A percentile compares a stretch with the other conserved stretches of the same genome.
These are phyloP conservation scores for Conus ventricosus DNA, from an alignment of 1,140 invertebrate genomes.

Conservation along the genomic window DNA sequence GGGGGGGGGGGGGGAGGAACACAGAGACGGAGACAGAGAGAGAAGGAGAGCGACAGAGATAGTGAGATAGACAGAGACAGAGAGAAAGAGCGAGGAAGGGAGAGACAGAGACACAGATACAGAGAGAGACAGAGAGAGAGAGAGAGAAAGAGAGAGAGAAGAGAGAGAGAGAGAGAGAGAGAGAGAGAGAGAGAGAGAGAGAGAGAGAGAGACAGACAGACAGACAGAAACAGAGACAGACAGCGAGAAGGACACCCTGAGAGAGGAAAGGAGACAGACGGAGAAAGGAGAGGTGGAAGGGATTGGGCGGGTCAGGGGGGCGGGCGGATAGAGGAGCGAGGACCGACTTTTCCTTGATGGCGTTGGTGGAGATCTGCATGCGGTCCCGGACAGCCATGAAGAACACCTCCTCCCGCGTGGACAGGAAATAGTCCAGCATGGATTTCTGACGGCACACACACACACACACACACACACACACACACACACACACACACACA, in stretches of 20 bases:
- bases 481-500: conserved; percentile 14
- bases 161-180: no score
- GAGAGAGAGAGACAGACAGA: not conserved
- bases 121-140: no score
- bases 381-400: conserved; percentile 73
- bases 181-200: not conserved
- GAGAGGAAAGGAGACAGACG: not conserved
- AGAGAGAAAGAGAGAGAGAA: no score
- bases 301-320: not conserved
- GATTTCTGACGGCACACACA: conserved; percentile 59
- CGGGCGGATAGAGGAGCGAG: not conserved
- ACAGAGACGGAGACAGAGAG: no score
- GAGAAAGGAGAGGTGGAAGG: no score
- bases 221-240: no score
- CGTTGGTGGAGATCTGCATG: conserved; percentile 72
- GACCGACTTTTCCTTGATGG: conserved; percentile 72
- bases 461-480: no score
- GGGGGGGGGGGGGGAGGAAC: no score
- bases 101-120: no score
- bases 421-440: conserved; percentile 72
- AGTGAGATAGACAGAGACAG: no score
- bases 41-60: no score
- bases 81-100: no score
- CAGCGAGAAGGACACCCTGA: not conserved
- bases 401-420: conserved; percentile 73